Base-by-base conservation (phyloP, 2,888 invertebrate species). In the Eristalinus aeneus region DNA sequence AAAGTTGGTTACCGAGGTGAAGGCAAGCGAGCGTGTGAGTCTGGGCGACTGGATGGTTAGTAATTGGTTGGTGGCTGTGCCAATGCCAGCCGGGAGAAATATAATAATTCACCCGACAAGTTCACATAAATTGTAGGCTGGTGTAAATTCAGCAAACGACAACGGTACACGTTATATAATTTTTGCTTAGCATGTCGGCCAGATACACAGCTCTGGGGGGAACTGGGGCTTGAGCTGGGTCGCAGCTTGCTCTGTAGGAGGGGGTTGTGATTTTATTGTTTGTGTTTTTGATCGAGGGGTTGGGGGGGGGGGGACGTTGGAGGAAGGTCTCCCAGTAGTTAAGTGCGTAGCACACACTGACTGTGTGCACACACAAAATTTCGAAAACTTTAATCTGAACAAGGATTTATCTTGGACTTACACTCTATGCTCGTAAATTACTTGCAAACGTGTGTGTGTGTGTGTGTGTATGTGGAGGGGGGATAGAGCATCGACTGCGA, bases 341-440 rank as follows among this genome's bases (percentile, higher is more conserved):
- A 85, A 80, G 85, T 85, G 85, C 85, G 85, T 85, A 76, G 67
- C 80, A 85, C 75, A 85, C 80, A 80, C 56, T 75, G 79, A 1
- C 2, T 12, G 39, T 5, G 16, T 46, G 46, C 46, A 46, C 85
- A 80, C 85, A 83, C 72, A 77, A 86, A 77, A 77, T 81, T 79
- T 86, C 86, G 64, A 81, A 82, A 87, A 87, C 82, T 87, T 78
- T 87, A 88, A 88, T 88, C 88, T 87, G 88, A 88, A 88, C 88
- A 88, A 78, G 87, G 88, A 88, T 88, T 88, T 88, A 88, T 88
- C 88, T 88, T 79, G 79, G 88, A 88, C 88, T 88, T 88, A 88
- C 88, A 88, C 88, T 87, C 88, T 61, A 56, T 67, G 87, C 76
- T 87, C 82, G 82, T 88, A 88, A 88, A 88, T 88, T 79, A 86